A percentile compares a stretch with the other conserved stretches of the same genome.
phyloP scores from a whole-genome alignment of 2,113 vertebrate species.

The Haemorhous mexicanus region DNA sequence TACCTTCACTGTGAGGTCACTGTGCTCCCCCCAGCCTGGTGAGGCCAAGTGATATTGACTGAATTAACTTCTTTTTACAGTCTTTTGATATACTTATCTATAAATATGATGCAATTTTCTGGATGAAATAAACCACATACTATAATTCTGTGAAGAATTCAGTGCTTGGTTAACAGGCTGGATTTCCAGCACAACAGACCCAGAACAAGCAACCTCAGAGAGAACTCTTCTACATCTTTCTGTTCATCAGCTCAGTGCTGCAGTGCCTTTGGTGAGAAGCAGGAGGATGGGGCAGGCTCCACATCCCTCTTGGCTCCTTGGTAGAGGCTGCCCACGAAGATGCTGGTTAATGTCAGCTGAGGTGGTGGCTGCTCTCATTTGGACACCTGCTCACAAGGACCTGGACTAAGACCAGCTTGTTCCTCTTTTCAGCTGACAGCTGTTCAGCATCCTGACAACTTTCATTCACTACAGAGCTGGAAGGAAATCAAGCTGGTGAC shows the following conservation, averaged over 20 bases:
- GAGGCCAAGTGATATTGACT: neutral
- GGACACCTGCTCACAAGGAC: conserved; percentile 21
- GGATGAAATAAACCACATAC: neutral
- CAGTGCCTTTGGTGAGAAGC: neutral
- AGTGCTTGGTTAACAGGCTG: neutral
- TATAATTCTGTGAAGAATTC: neutral
- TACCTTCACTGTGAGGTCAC: neutral
- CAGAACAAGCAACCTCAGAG: neutral
- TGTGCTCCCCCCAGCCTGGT: neutral
- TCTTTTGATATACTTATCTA: neutral
- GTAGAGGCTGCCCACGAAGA: neutral
- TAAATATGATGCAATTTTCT: neutral
- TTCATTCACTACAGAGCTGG: neutral
- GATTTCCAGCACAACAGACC: neutral
- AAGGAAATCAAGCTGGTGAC: conserved; percentile 18
- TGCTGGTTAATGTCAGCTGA: neutral
- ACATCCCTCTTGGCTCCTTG: neutral
- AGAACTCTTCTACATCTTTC: neutral
- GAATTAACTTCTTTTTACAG: neutral
- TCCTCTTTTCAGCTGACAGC: neutral
- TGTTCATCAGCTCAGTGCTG: neutral
- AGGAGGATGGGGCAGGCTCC: neutral
- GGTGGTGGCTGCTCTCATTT: neutral
- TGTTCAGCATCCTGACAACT: conserved; percentile 2
- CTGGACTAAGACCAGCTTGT: neutral